phyloP scores from a whole-genome alignment of 1,140 invertebrate species.

The Nylanderia fulva region DNA sequence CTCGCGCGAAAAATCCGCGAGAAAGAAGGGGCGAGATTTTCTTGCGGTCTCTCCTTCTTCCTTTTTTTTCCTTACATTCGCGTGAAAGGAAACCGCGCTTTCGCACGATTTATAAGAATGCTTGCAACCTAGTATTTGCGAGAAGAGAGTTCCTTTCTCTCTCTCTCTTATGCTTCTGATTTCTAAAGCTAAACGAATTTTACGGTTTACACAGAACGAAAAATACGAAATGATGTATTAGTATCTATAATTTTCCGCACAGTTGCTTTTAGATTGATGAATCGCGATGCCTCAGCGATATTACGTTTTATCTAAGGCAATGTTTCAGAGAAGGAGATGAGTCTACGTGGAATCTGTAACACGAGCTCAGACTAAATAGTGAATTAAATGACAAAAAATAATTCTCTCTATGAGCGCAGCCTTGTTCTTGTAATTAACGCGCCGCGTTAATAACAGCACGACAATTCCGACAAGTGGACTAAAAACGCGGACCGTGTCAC shows the following conservation, averaged over 20 bases:
- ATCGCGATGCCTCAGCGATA: neutral
- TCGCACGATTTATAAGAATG: conserved; percentile 45
- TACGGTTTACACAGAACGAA: conserved; percentile 18
- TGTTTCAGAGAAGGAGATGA: neutral
- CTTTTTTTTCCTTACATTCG: conserved; percentile 33
- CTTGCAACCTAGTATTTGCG: neutral
- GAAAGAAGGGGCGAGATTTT: conserved; percentile 26
- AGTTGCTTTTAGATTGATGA: neutral
- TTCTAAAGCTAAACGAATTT: conserved; percentile 5
- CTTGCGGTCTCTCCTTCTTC: too few species aligned
- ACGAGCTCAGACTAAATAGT: neutral
- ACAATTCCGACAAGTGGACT: conserved; percentile 24
- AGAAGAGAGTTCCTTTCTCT: conserved; percentile 20
- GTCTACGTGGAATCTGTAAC: neutral
- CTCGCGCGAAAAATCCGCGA: conserved; percentile 2
- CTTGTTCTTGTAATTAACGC: conserved; percentile 39
- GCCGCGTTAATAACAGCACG: conserved; percentile 12
- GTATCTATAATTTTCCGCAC: neutral
- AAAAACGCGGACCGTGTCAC: conserved; percentile 15
- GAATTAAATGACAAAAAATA: conserved; percentile 17
- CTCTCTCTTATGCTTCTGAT: neutral
- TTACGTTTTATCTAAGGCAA: too few species aligned
- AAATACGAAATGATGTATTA: conserved; percentile 1
- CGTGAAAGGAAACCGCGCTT: conserved; percentile 36
- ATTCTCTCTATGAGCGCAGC: conserved; percentile 12